Conservation (phyloP, 2,797 vertebrate genomes). For the Ataeniobius toweri region DNA sequence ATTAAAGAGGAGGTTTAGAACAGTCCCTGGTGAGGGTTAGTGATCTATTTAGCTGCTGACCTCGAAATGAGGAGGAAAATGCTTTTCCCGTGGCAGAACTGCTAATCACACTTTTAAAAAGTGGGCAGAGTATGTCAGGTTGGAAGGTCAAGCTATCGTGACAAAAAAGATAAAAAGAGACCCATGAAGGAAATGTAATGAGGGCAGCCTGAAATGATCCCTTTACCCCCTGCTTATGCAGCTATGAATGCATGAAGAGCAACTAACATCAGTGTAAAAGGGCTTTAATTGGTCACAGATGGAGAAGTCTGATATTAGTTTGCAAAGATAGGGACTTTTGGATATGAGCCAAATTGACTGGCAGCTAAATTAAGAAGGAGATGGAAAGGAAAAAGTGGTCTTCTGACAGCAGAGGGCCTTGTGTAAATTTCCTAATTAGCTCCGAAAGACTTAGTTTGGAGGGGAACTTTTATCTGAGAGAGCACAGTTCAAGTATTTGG, state of each 20-base stretch:
- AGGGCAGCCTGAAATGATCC: slow-evolving; percentile 2
- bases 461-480: not conserved
- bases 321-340: not conserved
- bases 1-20: not conserved
- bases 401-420: not conserved
- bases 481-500: not conserved
- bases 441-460: not conserved
- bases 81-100: not conserved
- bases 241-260: not conserved
- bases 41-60: slow-evolving; percentile 9
- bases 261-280: not conserved
- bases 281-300: slow-evolving; percentile 1
- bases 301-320: slow-evolving; percentile 1
- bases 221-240: not conserved
- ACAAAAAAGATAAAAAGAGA: not conserved
- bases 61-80: not conserved
- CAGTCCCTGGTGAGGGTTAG: not conserved
- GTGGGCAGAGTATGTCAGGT: not conserved
- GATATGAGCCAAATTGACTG: slow-evolving; percentile 2
- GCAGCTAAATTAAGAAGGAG: not conserved
- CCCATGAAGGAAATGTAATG: slow-evolving; percentile 12
- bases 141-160: slow-evolving; percentile 1
- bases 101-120: slow-evolving; percentile 10
- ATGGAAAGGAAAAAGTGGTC: not conserved
- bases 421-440: not conserved